Base-by-base conservation (phyloP, 2,888 invertebrate genomes). In the Sesia apiformis region DNA sequence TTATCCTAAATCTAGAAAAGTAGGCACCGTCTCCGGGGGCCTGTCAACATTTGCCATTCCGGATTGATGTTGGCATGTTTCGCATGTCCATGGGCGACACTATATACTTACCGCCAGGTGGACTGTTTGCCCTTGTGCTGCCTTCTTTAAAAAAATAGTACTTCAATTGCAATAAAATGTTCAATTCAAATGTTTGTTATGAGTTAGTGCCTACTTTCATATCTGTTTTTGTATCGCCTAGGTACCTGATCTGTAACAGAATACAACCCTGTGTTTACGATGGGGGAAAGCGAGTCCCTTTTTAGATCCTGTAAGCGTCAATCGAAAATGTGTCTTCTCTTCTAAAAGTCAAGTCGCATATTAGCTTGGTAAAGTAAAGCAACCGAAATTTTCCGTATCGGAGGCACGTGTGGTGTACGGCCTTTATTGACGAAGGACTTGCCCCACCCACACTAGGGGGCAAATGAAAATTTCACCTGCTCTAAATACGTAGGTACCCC, bases 361-460 rank as follows among this genome's bases (percentile, higher is more conserved):
- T 59, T 66, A 39, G 46, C 3, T 5, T 53, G 60, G 38, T 39
- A 7, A 5, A 3, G 39, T 8, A 49, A 64, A 65, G 70, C 63
- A 61, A 63, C 60, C 63, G 74, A 77, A 81, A 83, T 83, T 84
- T 82, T 81, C 83, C 78, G 78, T 75, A 77, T 81, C 75, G 77
- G 72, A 69, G 78, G 78, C 86, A 87, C 85, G 84, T 85, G 83
- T 85, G 86, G 78, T 78, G 78, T 81, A 76, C 71, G 72, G 80
- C 78, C 78, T 84, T 82, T 86, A 87, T 86, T 85, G 84, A 81
- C 76, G 84, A 69, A 70, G 72, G 73, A 74, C 70, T 72, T 64
- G 70, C 77, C 72, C 79, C 79, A 72, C 78, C 80, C 72, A 70
- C 72, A 60, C 57, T 49, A 60, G 70, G 73, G 71, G 74, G 75